These are phyloP conservation scores for Brevimyrus niger DNA, from an alignment of 2,113 vertebrate species.

Conservation along the genomic window DNA sequence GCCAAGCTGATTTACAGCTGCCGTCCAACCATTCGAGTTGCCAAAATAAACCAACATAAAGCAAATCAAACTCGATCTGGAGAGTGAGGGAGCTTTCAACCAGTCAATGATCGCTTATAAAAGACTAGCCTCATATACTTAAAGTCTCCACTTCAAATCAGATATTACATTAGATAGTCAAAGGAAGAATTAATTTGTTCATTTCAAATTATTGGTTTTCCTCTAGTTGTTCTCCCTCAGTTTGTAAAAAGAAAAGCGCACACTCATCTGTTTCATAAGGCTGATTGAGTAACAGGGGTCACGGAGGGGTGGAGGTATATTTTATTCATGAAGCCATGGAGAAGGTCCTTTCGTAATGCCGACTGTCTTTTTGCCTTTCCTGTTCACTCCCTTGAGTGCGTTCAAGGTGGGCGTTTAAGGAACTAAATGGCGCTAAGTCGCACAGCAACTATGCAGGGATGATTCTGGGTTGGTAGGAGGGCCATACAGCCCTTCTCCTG, in stretches of 20 bases:
- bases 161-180: not conserved
- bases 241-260: not conserved
- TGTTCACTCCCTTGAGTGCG: not conserved
- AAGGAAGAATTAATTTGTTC: not conserved
- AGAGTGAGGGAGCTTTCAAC: not conserved
- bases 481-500: not conserved
- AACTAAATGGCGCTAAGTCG: not conserved
- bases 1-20: not conserved
- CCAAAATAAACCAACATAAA: not conserved
- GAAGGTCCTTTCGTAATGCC: not conserved
- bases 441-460: not conserved
- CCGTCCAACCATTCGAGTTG: not conserved
- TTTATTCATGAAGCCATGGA: constrained; percentile 21
- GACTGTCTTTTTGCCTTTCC: not conserved
- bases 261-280: not conserved
- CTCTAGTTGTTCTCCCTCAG: not conserved
- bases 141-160: not conserved
- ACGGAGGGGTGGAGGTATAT: not conserved
- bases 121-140: not conserved
- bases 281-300: not conserved
- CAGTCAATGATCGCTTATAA: not conserved
- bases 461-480: not conserved
- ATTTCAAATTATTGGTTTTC: not conserved
- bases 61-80: not conserved
- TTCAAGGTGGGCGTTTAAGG: not conserved